phyloP scores from a whole-genome alignment of 2,797 vertebrate species.

The Cheirogaleus major region DNA sequence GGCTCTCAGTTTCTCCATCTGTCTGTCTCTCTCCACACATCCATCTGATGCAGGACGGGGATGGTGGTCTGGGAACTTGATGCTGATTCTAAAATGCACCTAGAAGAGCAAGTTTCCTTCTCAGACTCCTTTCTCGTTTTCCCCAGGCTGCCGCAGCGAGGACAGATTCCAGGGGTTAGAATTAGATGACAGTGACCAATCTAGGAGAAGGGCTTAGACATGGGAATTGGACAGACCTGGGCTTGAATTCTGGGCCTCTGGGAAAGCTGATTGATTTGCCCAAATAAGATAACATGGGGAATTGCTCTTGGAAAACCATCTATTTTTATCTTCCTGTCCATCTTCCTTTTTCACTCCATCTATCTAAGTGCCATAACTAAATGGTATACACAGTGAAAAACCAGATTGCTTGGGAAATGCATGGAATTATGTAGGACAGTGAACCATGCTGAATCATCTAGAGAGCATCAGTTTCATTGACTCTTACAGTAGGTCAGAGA shows the following conservation, averaged over 20 bases:
- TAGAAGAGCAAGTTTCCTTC: not conserved
- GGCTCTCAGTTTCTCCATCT: not conserved
- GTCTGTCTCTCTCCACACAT: not conserved
- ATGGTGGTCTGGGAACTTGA: not conserved
- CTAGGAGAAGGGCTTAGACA: not conserved
- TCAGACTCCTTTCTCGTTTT: not conserved
- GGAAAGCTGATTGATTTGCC: not conserved
- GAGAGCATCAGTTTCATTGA: not conserved
- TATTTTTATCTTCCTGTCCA: not conserved
- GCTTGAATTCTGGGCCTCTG: not conserved
- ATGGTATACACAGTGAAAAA: not conserved
- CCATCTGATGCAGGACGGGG: rapidly evolving
- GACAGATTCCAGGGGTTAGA: not conserved
- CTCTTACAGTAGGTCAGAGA: not conserved
- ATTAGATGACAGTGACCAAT: not conserved
- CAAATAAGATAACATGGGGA: not conserved
- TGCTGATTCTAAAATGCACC: not conserved
- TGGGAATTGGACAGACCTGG: not conserved
- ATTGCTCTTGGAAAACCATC: not conserved
- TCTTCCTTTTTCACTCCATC: not conserved
- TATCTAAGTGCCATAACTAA: not conserved
- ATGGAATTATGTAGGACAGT: not conserved
- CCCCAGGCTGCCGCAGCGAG: too few species aligned
- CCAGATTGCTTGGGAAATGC: not conserved
- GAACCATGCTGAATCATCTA: not conserved